Conservation (phyloP, 2,888 invertebrate species). For the Ischnus inquisitorius region DNA sequence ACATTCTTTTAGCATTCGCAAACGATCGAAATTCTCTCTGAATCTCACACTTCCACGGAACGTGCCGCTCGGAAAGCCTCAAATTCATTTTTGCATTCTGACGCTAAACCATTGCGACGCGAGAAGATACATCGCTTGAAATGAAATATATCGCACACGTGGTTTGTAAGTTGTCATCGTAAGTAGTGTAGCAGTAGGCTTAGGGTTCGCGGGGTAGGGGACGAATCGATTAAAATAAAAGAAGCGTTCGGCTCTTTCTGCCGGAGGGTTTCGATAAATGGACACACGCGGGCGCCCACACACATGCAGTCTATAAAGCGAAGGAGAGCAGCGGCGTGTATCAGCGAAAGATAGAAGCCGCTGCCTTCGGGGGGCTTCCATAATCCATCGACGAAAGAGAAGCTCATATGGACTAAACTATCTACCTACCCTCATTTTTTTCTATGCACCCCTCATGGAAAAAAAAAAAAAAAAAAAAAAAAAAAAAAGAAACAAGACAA, state of each 20-base stretch:
- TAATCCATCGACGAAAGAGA: constrained; percentile 80
- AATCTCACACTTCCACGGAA: too few species aligned
- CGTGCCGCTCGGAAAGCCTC: background rate
- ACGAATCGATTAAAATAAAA: constrained; percentile 75
- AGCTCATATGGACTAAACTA: constrained; percentile 72
- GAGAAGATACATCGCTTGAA: constrained; percentile 37
- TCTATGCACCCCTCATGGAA: background rate
- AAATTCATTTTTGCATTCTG: constrained; percentile 7
- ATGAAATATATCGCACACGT: constrained; percentile 47
- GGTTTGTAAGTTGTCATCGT: constrained; percentile 51
- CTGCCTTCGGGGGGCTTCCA: constrained; percentile 76
- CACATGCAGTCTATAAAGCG: constrained; percentile 69
- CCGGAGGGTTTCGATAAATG: constrained; percentile 77
- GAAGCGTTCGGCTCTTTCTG: constrained; percentile 7
- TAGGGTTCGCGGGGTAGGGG: constrained; percentile 29
- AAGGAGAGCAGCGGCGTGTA: constrained; percentile 68
- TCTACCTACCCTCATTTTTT: constrained; percentile 6
- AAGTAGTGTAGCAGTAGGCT: constrained; percentile 41
- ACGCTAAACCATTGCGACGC: constrained; percentile 38
- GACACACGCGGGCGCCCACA: constrained; percentile 34
- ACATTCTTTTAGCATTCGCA: too few species aligned
- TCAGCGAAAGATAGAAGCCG: constrained; percentile 69
- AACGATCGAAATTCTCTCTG: too few species aligned
- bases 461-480: background rate
- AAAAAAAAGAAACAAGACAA: background rate